Conservation (phyloP, 2,888 invertebrate species). For the Lymantria monacha region DNA sequence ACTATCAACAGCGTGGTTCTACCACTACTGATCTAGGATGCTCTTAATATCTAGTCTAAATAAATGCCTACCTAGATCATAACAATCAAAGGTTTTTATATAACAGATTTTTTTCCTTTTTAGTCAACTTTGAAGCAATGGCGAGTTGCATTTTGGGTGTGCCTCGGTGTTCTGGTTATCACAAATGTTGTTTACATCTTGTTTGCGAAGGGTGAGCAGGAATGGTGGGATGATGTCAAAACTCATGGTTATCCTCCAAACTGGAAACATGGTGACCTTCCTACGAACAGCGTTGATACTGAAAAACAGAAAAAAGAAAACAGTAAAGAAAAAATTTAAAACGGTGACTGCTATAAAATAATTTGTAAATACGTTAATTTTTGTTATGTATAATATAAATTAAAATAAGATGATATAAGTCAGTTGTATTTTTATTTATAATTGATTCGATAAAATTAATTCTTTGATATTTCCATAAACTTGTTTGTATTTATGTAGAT, state of each 20-base stretch:
- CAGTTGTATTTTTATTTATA: background rate
- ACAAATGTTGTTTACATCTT: slow-evolving; percentile 87
- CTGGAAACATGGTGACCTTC: slow-evolving; percentile 69
- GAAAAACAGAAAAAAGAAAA: slow-evolving; percentile 44
- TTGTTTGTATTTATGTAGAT: too few species aligned
- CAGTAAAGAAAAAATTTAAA: slow-evolving; percentile 39
- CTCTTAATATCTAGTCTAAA: too few species aligned
- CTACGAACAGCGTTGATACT: slow-evolving; percentile 44
- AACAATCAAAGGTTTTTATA: too few species aligned
- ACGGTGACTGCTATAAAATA: slow-evolving; percentile 23
- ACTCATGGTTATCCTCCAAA: slow-evolving; percentile 65
- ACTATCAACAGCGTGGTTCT: too few species aligned
- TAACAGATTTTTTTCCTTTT: slow-evolving; percentile 34
- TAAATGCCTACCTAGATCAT: too few species aligned
- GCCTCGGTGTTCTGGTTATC: slow-evolving; percentile 84
- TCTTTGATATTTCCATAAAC: too few species aligned
- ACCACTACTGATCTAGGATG: too few species aligned
- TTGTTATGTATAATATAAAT: slow-evolving; percentile 5
- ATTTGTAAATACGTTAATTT: slow-evolving; percentile 28
- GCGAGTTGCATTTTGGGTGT: slow-evolving; percentile 91
- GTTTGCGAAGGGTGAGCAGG: slow-evolving; percentile 88
- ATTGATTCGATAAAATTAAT: too few species aligned
- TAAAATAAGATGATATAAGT: background rate
- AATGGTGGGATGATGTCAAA: slow-evolving; percentile 87
- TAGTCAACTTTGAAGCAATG: slow-evolving; percentile 86